phyloP scores from a whole-genome alignment of 1,140 invertebrate genomes.

The Pollicipes pollicipes region DNA sequence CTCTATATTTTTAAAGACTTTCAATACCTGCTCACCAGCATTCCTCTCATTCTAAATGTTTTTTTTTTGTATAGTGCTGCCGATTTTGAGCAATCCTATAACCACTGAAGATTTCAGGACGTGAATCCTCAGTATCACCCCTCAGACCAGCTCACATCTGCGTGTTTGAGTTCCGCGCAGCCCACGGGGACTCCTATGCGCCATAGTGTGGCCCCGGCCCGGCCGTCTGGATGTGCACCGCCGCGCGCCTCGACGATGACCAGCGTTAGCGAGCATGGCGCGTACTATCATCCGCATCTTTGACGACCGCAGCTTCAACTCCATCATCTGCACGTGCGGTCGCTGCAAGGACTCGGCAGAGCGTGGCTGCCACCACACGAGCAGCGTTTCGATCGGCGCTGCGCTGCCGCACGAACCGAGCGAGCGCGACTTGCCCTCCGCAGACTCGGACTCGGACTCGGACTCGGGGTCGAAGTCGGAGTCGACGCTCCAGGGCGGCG shows the following conservation, averaged over 20 bases:
- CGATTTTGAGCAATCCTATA: too few relatives aligned
- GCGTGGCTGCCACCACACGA: conserved; percentile 6
- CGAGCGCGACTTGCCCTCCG: not conserved
- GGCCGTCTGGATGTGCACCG: not conserved
- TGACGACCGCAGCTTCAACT: conserved; percentile 1
- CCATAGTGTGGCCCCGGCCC: too few relatives aligned
- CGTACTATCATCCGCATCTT: not conserved
- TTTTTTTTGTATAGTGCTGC: too few relatives aligned
- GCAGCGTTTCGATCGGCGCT: conserved; percentile 1
- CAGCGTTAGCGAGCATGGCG: not conserved
- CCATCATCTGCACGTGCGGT: conserved; percentile 5
- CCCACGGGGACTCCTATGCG: too few relatives aligned
- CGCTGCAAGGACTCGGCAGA: not conserved
- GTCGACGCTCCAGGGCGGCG: not conserved
- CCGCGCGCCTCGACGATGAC: not conserved
- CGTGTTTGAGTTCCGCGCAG: too few relatives aligned
- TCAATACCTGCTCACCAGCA: too few relatives aligned
- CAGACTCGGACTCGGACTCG: not conserved
- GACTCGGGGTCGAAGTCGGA: not conserved
- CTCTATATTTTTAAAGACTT: too few relatives aligned
- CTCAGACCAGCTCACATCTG: too few relatives aligned
- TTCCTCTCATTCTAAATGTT: too few relatives aligned
- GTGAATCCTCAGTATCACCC: too few relatives aligned
- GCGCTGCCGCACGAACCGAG: not conserved
- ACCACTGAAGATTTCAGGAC: too few relatives aligned